Conservation (phyloP, 2,888 invertebrate species). For the Agonopterix subpropinquella region DNA sequence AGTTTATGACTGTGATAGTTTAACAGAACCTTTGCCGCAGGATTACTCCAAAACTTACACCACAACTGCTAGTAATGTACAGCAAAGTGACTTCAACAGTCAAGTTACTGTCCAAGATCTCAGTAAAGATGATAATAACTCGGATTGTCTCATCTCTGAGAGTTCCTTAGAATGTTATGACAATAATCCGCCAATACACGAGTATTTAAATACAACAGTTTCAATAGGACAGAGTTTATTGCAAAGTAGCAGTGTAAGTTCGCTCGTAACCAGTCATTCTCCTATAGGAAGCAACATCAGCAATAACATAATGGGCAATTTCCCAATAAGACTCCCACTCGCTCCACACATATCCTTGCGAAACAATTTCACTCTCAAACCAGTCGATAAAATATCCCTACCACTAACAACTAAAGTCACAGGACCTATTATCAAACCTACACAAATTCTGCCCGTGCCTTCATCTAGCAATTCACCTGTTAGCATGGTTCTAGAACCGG, state of each 20-base stretch:
- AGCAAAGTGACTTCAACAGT: slow-evolving; percentile 33
- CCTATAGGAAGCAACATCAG: slow-evolving; percentile 38
- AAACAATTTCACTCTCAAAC: slow-evolving; percentile 57
- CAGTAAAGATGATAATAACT: slow-evolving; percentile 59
- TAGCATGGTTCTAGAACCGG: slow-evolving; percentile 38
- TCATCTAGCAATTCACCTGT: slow-evolving; percentile 59
- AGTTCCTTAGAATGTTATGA: slow-evolving; percentile 53
- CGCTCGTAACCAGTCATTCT: slow-evolving; percentile 45
- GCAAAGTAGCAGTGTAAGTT: slow-evolving; percentile 43
- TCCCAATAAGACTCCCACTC: slow-evolving; percentile 56
- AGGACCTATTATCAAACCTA: slow-evolving; percentile 61
- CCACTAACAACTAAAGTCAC: slow-evolving; percentile 51
- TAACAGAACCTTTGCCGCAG: slow-evolving; percentile 50
- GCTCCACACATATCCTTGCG: slow-evolving; percentile 43
- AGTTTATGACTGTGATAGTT: slow-evolving; percentile 61
- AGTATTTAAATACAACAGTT: slow-evolving; percentile 46
- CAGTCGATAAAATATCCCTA: slow-evolving; percentile 54
- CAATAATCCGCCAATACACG: slow-evolving; percentile 42
- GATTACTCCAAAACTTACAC: slow-evolving; percentile 52
- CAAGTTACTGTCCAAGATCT: slow-evolving; percentile 48
- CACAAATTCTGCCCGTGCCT: slow-evolving; percentile 61
- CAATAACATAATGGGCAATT: slow-evolving; percentile 62
- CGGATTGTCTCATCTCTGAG: slow-evolving; percentile 58
- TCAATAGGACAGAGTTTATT: slow-evolving; percentile 50
- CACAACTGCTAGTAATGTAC: slow-evolving; percentile 30